Evolutionary conservation across 2,113 vertebrate species (phyloP).

Genomic region (Archilochus colubris): DNA sequence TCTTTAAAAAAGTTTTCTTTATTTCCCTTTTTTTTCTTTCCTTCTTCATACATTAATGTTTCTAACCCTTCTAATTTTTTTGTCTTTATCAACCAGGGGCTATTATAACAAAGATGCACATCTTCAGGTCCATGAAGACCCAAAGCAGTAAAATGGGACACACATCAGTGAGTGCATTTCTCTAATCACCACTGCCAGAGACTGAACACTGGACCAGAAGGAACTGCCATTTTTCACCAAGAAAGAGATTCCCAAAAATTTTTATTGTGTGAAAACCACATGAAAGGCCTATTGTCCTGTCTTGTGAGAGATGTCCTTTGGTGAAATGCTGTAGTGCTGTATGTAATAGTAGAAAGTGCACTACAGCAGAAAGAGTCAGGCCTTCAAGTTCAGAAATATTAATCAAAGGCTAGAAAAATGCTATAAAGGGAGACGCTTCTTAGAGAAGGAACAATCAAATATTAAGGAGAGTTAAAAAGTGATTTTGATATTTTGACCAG

Average conservation of each 20-base stretch:
- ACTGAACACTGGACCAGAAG: neutral
- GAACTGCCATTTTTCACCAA: neutral
- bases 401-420: neutral
- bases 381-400: neutral
- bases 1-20: neutral
- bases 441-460: neutral
- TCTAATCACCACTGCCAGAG: neutral
- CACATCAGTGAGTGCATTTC: neutral
- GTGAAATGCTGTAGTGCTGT: neutral
- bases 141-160: rapidly evolving
- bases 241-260: neutral
- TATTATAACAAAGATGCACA: neutral
- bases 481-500: neutral
- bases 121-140: neutral
- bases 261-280: neutral
- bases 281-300: neutral
- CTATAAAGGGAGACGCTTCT: neutral
- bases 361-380: neutral
- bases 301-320: neutral
- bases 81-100: neutral
- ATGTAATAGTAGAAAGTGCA: neutral
- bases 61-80: neutral
- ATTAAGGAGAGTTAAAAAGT: neutral
- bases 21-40: neutral
- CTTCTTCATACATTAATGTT: neutral